These are phyloP conservation scores for Hyperoodon ampullatus DNA, from an alignment of 2,113 vertebrate genomes.

Conservation along the genomic window DNA sequence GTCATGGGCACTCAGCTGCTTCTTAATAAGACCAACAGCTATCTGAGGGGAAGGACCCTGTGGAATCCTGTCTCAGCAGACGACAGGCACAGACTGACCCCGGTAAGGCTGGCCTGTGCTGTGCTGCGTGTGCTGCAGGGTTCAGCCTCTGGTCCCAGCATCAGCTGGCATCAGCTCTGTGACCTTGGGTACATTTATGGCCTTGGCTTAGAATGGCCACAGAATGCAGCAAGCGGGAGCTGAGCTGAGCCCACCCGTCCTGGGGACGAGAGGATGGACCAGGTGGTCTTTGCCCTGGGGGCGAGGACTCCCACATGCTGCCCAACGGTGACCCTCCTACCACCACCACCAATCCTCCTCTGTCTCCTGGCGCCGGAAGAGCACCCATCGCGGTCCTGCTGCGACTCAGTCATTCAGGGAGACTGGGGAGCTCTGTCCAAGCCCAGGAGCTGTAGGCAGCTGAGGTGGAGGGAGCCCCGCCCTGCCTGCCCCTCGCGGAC, in stretches of 20 bases:
- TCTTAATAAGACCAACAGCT: background rate
- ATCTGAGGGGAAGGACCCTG: accelerated
- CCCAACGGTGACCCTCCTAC: too few species aligned
- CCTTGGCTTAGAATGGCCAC: background rate
- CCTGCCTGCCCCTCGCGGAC: background rate
- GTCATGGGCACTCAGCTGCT: background rate
- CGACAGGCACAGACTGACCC: accelerated
- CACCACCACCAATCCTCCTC: background rate
- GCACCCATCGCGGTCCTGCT: background rate
- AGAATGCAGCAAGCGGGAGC: background rate
- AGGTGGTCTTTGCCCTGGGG: background rate
- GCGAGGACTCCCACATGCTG: background rate
- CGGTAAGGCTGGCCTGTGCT: accelerated
- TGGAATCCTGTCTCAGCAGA: background rate
- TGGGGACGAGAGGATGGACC: accelerated
- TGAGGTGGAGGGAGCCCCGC: background rate
- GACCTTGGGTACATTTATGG: background rate
- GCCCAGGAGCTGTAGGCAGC: background rate
- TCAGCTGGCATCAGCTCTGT: background rate
- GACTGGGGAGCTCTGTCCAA: background rate
- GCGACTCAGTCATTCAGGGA: background rate
- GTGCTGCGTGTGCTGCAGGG: accelerated
- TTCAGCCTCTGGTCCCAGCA: background rate
- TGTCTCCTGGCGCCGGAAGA: background rate
- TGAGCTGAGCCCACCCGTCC: background rate